Evolutionary conservation across 2,888 invertebrate genomes (phyloP).

Genomic region (Chelonus formosanus): DNA sequence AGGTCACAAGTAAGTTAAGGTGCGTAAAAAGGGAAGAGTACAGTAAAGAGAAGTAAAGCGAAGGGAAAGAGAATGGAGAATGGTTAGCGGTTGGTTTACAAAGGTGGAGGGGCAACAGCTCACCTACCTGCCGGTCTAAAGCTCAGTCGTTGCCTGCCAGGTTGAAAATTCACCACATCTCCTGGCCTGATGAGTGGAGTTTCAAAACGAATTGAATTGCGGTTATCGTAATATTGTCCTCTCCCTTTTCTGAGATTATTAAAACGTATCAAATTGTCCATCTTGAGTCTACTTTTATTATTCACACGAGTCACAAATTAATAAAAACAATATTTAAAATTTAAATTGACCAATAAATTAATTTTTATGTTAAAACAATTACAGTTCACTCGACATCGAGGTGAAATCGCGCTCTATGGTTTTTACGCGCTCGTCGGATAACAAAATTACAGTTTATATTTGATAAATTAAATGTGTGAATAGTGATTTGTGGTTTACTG

Average conservation of each 20-base stretch:
- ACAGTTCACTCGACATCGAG: no score
- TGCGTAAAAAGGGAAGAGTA: slow-evolving; percentile 21
- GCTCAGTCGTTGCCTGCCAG: slow-evolving; percentile 62
- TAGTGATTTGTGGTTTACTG: slow-evolving; percentile 7
- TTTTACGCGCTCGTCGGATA: not conserved
- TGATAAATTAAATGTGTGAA: not conserved
- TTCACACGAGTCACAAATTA: no score
- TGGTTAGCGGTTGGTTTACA: slow-evolving; percentile 46
- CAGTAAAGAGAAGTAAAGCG: slow-evolving; percentile 8
- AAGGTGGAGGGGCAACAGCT: slow-evolving; percentile 48
- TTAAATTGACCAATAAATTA: no score
- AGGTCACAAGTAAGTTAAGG: slow-evolving; percentile 21
- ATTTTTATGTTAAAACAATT: no score
- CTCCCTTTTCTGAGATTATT: no score
- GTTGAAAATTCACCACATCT: slow-evolving; percentile 58
- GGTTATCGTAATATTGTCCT: not conserved
- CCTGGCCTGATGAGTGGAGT: slow-evolving; percentile 40
- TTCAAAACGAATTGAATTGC: slow-evolving; percentile 2
- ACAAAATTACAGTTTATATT: slow-evolving; percentile 2
- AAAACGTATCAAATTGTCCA: no score
- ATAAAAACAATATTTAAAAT: no score
- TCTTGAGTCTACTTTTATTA: no score
- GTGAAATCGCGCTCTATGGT: no score
- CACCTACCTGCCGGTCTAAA: slow-evolving; percentile 60
- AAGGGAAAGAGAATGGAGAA: slow-evolving; percentile 47